phyloP scores from a whole-genome alignment of 1,140 invertebrate species.

The Lepidurus arcticus region DNA sequence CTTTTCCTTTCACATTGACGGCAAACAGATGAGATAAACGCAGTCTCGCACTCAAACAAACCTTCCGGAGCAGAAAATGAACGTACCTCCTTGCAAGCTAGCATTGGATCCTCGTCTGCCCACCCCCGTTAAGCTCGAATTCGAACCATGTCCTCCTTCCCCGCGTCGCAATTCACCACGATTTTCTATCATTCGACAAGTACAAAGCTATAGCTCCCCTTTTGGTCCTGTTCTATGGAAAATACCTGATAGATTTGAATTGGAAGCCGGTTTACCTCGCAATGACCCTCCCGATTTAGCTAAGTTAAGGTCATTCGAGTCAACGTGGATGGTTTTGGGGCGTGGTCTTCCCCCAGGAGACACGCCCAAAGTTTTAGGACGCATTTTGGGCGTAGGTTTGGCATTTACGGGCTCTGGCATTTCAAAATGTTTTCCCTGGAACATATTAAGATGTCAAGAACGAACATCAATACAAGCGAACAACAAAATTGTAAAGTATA shows the following conservation, averaged over 20 bases:
- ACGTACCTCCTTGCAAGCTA: constrained; percentile 37
- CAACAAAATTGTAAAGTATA: not conserved
- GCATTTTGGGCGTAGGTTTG: constrained; percentile 41
- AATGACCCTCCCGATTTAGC: constrained; percentile 53
- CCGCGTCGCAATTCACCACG: constrained; percentile 26
- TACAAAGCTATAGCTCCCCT: too few relatives aligned
- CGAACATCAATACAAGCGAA: not conserved
- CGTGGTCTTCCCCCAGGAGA: constrained; percentile 58
- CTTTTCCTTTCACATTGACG: not conserved
- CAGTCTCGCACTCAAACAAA: not conserved
- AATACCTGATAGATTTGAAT: constrained; percentile 68
- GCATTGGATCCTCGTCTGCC: constrained; percentile 37
- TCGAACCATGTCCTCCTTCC: constrained; percentile 35
- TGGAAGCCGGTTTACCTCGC: constrained; percentile 70
- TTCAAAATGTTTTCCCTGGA: constrained; percentile 38
- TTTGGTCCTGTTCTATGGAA: constrained; percentile 4
- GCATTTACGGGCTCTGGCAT: constrained; percentile 41
- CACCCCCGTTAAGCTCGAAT: constrained; percentile 34
- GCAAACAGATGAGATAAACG: not conserved
- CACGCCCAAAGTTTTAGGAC: constrained; percentile 35
- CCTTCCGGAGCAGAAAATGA: not conserved
- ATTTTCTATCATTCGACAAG: not conserved
- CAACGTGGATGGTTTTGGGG: constrained; percentile 82
- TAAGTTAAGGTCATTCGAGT: constrained; percentile 49
- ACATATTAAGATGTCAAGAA: constrained; percentile 35